Base-by-base conservation (phyloP, 2,888 invertebrate genomes). In the Parnassius mnemosyne region DNA sequence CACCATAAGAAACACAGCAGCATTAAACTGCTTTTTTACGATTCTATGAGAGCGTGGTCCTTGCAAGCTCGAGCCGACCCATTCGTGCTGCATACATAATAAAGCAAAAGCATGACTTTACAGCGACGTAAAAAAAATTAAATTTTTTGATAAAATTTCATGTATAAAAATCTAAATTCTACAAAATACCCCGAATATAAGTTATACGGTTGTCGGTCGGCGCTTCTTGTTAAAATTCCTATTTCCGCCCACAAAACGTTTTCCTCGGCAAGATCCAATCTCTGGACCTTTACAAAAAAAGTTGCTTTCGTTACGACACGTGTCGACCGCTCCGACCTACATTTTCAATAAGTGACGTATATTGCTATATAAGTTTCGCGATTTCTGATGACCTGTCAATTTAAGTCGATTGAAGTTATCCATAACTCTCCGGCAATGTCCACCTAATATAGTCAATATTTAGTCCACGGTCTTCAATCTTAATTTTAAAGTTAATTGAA, bases 221-320 rank as follows among this genome's bases (percentile, higher is more conserved):
- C 58, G 56, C 60, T 68, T 69, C 72, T 70, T 71, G 72, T 74
- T 73, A 75, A 74, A 75, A 69, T 72, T 69, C 66, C 68, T 68
- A 66, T 71, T 72, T 70, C 75, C 66, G 62, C 55, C 65, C 68
- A 64, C 71, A 68, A 70, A 73, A 71, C 72, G 71, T 71, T 70
- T 68, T 69, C 65, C 59, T 61, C 66, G 56, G 54, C 57, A 43
- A 65, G 69, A 72, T 71, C 68, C 68, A 68, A 73, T 74, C 73
- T 71, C 58, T 64, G 63, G 63, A 57, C 55, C 65, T 63, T 65
- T 59, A 67, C 51, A 64, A 61, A 53, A 60, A 56, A 52, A 52
- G 47, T 47, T 53, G 42, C 57, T 56, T 53, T 13, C 43, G 44
- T 60, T 46, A 55, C 59, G 51, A 47, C 16, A 49, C 34, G 46